Conservation (phyloP, 2,113 vertebrate genomes). For the Gavia stellata region DNA sequence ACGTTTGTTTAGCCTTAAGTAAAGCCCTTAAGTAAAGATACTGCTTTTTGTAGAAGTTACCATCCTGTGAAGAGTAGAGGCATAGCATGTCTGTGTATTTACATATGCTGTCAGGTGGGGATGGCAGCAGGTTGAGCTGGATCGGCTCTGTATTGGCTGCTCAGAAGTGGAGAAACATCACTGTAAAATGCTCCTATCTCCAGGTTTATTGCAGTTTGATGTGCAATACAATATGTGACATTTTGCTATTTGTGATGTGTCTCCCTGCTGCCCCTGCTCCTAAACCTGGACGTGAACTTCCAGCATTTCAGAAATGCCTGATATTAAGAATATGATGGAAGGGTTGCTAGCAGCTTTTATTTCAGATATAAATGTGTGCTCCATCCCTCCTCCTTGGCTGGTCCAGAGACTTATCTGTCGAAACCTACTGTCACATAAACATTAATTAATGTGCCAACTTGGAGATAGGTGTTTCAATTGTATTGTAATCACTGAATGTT, state of each 20-base stretch:
- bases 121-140: not conserved
- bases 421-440: not conserved
- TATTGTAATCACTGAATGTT: not conserved
- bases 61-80: not conserved
- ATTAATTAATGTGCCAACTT: not conserved
- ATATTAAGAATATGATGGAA: not conserved
- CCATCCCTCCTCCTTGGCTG: not conserved
- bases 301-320: not conserved
- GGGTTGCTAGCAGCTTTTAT: not conserved
- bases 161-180: not conserved
- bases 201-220: not conserved
- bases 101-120: not conserved
- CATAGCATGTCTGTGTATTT: not conserved
- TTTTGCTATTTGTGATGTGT: not conserved
- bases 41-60: not conserved
- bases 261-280: not conserved
- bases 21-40: not conserved
- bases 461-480: not conserved
- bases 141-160: not conserved
- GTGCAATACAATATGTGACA: not conserved
- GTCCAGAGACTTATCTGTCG: not conserved
- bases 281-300: not conserved
- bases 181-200: not conserved
- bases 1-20: not conserved
- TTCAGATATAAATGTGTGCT: not conserved